phyloP scores from a whole-genome alignment of 1,140 invertebrate species.

The Danaus melanippus region DNA sequence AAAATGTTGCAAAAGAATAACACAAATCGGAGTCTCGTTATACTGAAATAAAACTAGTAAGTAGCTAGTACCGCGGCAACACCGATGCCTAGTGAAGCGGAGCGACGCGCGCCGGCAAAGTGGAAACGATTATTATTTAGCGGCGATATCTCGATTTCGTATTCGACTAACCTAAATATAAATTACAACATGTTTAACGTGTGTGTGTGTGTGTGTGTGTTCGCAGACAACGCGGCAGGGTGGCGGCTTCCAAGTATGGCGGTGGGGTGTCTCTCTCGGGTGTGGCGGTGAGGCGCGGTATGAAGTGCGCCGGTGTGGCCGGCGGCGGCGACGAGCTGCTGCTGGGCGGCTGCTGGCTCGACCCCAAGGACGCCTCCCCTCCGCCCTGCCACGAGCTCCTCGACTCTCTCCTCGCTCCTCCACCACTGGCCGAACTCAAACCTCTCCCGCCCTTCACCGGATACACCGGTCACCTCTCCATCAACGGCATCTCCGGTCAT shows the following conservation, averaged over 20 bases:
- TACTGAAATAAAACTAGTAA: slow-evolving; percentile 26
- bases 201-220: slow-evolving; percentile 13
- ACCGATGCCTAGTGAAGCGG: slow-evolving; percentile 46
- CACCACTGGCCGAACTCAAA: slow-evolving; percentile 85
- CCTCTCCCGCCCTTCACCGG: slow-evolving; percentile 89
- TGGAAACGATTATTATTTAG: slow-evolving; percentile 30
- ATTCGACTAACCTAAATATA: slow-evolving; percentile 30
- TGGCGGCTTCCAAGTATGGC: slow-evolving; percentile 70
- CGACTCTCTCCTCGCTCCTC: slow-evolving; percentile 76
- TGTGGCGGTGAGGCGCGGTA: slow-evolving; percentile 58
- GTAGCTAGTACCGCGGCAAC: slow-evolving; percentile 24
- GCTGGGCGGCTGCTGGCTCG: slow-evolving; percentile 72
- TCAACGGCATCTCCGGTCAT: slow-evolving; percentile 88
- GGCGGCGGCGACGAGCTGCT: slow-evolving; percentile 69
- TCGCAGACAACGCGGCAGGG: slow-evolving; percentile 57
- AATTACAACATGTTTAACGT: slow-evolving; percentile 24
- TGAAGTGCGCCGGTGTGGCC: slow-evolving; percentile 53
- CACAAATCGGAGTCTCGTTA: slow-evolving; percentile 18
- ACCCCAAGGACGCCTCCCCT: slow-evolving; percentile 60
- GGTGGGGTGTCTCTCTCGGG: slow-evolving; percentile 53
- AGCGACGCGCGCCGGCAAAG: slow-evolving; percentile 30
- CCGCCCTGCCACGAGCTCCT: slow-evolving; percentile 59
- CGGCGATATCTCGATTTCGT: slow-evolving; percentile 34
- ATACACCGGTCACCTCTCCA: slow-evolving; percentile 85
- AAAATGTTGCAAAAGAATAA: slow-evolving; percentile 25